Evolutionary conservation across 2,888 invertebrate species (phyloP), one percentile per base, ranked within the genome.

Genomic region (Ophonus ardosiacus): DNA sequence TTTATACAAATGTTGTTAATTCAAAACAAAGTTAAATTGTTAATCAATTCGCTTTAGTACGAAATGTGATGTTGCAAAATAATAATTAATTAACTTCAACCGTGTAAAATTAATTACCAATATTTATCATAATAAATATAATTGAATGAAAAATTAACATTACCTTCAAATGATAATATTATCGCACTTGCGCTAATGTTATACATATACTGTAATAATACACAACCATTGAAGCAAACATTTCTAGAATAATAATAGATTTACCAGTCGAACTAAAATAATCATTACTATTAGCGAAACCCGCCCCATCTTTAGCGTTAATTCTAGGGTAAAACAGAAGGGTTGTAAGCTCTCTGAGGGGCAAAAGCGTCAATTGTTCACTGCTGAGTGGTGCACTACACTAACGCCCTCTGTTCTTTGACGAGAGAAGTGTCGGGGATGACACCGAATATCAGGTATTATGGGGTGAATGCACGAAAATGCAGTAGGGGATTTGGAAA

Each of bases 11-110:
- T 68, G 68, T 63, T 63, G 24, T 68, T 68, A 68, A 68, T 68
- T 68, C 68, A 38, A 68, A 68, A 68, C 68, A 68, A 31, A 68
- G 68, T 68, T 31, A 68, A 68, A 68, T 68, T 68, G 68, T 68
- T 68, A 68, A 68, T 68, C 68, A 68, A 68, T 68, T 68, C 68
- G 31, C 31, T 68, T 68, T 68, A 68, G 68, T 68, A 68, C 24
- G 38, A 31, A 68, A 68, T 68, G n/a, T 24, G 38, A 68, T 38
- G 68, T 68, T 38, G 38, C 68, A 68, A 68, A 68, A 68, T 68
- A 68, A 68, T 68, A 68, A 68, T 38, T 68, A 68, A 68, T 68
- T n/a, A 68, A 68, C 68, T 38, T 68, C 68, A 15, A 4, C 38
- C 38, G n/a, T 68, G 38, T 68, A 68, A 68, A 68, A 68, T 68